Percentiles rank a stretch among this genome's conserved stretches.
Conservation (phyloP, 1,140 invertebrate species). For the Pinna nobilis region DNA sequence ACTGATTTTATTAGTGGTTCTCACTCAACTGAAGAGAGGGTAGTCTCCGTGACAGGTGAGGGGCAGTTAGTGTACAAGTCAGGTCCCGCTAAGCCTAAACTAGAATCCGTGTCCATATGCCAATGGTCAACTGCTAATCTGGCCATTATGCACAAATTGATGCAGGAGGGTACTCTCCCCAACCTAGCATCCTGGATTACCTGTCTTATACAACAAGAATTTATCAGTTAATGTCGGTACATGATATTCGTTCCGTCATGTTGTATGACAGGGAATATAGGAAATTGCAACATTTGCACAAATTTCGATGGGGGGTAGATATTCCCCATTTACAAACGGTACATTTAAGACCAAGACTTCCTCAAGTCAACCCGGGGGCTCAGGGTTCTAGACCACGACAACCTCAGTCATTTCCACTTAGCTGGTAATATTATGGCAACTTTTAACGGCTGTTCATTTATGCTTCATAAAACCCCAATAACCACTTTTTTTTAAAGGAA, state of each 20-base stretch:
- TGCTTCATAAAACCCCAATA: too few species aligned
- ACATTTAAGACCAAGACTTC: background rate
- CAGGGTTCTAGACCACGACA: background rate
- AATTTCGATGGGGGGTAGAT: slow-evolving; percentile 19
- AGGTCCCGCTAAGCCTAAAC: slow-evolving; percentile 11
- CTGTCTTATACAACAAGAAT: slow-evolving; percentile 15
- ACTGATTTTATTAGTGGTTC: too few species aligned
- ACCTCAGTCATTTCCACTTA: too few species aligned
- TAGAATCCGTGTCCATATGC: background rate
- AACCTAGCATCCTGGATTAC: slow-evolving; percentile 14
- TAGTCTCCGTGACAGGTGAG: background rate
- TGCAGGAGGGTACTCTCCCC: background rate
- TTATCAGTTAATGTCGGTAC: slow-evolving; percentile 4
- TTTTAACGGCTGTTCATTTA: too few species aligned
- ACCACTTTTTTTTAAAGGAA: too few species aligned
- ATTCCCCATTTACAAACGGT: slow-evolving; percentile 15
- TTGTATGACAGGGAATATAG: slow-evolving; percentile 29
- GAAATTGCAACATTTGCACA: slow-evolving; percentile 5
- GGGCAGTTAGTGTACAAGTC: slow-evolving; percentile 16
- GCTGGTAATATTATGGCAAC: too few species aligned
- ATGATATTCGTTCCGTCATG: slow-evolving; percentile 7
- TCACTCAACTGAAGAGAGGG: too few species aligned
- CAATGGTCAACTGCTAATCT: slow-evolving; percentile 28
- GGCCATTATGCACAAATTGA: slow-evolving; percentile 17
- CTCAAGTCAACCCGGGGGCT: too few species aligned